Percentiles rank a stretch among this genome's conserved stretches.
Conservation (phyloP, 2,113 vertebrate species). For the Xiphophorus couchianus region DNA sequence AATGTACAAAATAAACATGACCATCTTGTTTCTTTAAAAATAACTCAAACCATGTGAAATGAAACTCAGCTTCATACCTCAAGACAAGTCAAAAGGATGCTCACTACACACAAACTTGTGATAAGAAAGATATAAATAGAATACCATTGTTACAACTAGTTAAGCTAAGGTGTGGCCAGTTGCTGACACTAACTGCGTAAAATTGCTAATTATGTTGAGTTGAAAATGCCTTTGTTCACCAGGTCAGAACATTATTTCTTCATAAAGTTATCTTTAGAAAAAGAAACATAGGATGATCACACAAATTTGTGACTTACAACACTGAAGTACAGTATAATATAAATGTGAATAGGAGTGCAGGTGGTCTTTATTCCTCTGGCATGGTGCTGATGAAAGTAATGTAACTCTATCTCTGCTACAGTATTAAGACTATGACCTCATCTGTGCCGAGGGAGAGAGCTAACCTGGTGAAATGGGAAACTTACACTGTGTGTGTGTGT, state of each 20-base stretch:
- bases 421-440: not conserved
- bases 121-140: not conserved
- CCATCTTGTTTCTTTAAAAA: not conserved
- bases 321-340: constrained; percentile 26
- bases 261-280: not conserved
- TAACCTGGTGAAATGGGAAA: not conserved
- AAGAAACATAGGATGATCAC: not conserved
- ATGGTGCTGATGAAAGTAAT: constrained; percentile 31
- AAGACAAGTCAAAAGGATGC: not conserved
- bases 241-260: not conserved
- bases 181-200: constrained; percentile 1
- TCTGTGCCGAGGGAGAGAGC: not conserved
- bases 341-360: constrained; percentile 23
- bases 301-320: constrained; percentile 14
- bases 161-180: not conserved
- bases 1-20: not conserved
- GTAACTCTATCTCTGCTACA: not conserved
- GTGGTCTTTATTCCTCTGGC: constrained; percentile 55
- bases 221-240: not conserved
- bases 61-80: constrained; percentile 6
- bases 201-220: not conserved
- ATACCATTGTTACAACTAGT: not conserved
- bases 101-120: not conserved
- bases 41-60: not conserved
- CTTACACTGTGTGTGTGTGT: not conserved